Evolutionary conservation across 2,113 vertebrate species (phyloP).

Genomic region (Spizaetus ornatus): DNA sequence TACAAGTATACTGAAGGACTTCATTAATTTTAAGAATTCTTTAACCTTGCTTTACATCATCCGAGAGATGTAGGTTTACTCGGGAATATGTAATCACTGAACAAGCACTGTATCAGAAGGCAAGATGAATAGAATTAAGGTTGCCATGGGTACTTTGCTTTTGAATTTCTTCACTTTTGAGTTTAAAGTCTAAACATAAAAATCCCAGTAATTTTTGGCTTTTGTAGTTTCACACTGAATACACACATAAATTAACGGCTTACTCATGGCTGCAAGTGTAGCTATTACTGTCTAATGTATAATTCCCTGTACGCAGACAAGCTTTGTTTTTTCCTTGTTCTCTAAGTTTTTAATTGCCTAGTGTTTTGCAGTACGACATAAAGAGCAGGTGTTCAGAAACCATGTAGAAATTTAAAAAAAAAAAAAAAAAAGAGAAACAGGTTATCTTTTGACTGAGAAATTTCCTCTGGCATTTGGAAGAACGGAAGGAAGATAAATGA

Average conservation of each 20-base stretch:
- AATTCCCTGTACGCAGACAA: neutral
- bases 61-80: neutral
- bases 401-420: neutral
- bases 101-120: neutral
- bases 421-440: neutral
- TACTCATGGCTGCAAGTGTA: neutral
- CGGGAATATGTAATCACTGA: neutral
- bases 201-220: slow-evolving; percentile 26
- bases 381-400: slow-evolving; percentile 63
- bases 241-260: slow-evolving; percentile 6
- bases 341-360: slow-evolving; percentile 47
- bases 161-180: neutral
- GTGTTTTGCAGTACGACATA: slow-evolving; percentile 20
- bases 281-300: slow-evolving; percentile 19
- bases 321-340: slow-evolving; percentile 43
- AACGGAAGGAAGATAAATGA: neutral
- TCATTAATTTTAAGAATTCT: slow-evolving; percentile 2
- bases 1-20: neutral
- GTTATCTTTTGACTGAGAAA: slow-evolving; percentile 19
- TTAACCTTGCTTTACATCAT: slow-evolving; percentile 17
- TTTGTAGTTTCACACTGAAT: slow-evolving; percentile 1
- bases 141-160: slow-evolving; percentile 12
- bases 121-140: slow-evolving; percentile 28
- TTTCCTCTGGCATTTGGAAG: neutral
- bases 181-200: slow-evolving; percentile 47